Evolutionary conservation across 1,140 invertebrate genomes (phyloP), one percentile per base, ranked within the genome.

Genomic region (Halyomorpha halys): DNA sequence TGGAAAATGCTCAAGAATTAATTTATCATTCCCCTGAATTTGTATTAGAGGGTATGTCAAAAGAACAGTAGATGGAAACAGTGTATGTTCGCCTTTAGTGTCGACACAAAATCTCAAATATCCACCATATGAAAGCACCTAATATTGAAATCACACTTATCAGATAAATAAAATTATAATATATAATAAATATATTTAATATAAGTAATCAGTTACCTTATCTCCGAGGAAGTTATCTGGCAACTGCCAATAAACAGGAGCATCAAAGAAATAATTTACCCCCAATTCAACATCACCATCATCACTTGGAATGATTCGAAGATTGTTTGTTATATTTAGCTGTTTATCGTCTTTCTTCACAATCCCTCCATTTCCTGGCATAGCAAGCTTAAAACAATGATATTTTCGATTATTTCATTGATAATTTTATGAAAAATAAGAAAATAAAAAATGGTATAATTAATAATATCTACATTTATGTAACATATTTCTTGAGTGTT

Each of bases 51-150:
- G 91, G 76, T 89, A 92, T 74, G 76, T 25, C 16, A 80, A 75
- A 3, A 87, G 74, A n/a, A 77, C 74, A n/a, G 77, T 80, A 47
- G 81, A 79, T 45, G 82, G 81, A 30, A 84, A 73, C 18, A 74
- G 69, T 60, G 71, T 72, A 2, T 63, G 75, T 61, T 79, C 81
- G 13, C 83, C 85, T 56, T 83, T 82, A 27, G 86, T 87, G 44
- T 83, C 76, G 0, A 89, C 83, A 15, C 82, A 79, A 73, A 96
- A 97, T 63, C 87, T 79, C 3, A 98, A 75, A 67, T 84, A 86
- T 8, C 95, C 95, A 67, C 94, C 94, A 73, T 98, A 99, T 0
- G 94, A 97, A 44, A 86, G 77, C 0, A 92, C 85, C 76, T 90
- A 79, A 18, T 44, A 39, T 18, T n/a, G 59, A 64, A 56, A 39